These are phyloP conservation scores for Drusus annulatus DNA, from an alignment of 1,140 invertebrate genomes.

Conservation along the genomic window DNA sequence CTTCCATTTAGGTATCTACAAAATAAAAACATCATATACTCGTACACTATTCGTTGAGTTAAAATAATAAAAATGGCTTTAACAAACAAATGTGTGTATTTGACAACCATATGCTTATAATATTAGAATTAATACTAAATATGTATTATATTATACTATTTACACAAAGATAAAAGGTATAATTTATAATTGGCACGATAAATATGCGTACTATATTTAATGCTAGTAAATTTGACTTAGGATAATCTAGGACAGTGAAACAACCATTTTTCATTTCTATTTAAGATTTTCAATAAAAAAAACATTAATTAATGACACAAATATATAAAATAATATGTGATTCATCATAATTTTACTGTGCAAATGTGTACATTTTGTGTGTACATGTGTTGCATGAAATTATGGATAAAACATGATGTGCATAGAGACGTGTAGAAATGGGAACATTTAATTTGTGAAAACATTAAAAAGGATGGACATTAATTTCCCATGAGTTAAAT, in stretches of 20 bases:
- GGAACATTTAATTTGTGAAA: too few species aligned
- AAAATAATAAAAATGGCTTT: slow-evolving; percentile 16
- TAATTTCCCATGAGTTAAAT: too few species aligned
- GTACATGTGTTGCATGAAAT: too few species aligned
- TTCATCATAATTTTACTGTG: too few species aligned
- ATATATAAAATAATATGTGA: too few species aligned
- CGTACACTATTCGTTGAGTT: slow-evolving; percentile 14
- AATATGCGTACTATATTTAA: slow-evolving; percentile 22
- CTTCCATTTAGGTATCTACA: too few species aligned
- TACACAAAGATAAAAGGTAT: slow-evolving; percentile 5
- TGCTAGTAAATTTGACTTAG: slow-evolving; percentile 17
- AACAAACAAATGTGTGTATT: neutral
- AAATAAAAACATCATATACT: neutral
- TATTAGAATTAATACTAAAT: slow-evolving; percentile 1
- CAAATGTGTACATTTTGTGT: too few species aligned
- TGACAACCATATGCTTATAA: neutral
- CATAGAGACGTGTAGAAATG: too few species aligned
- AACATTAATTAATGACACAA: too few species aligned
- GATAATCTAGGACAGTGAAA: slow-evolving; percentile 17
- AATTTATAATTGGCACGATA: slow-evolving; percentile 33
- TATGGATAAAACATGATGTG: too few species aligned
- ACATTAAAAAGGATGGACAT: too few species aligned
- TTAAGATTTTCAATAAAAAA: too few species aligned
- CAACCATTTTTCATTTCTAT: slow-evolving; percentile 8
- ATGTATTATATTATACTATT: slow-evolving; percentile 17